phyloP scores from a whole-genome alignment of 2,888 invertebrate species.

The Microplitis manilae region DNA sequence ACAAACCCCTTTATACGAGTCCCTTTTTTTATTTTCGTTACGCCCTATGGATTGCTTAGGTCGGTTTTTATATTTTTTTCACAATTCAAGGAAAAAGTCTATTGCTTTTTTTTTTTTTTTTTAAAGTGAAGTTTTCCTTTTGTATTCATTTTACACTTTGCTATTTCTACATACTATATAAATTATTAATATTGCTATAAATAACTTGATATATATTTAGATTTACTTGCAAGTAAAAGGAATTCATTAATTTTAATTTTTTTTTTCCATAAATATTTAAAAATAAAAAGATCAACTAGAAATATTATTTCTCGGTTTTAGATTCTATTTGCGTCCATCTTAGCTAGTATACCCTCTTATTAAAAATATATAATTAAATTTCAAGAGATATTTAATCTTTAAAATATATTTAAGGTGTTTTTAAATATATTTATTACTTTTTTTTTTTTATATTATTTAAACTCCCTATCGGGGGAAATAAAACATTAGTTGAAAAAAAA shows the following conservation, averaged over 20 bases:
- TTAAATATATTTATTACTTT: neutral
- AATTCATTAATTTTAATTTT: neutral
- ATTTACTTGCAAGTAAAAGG: neutral
- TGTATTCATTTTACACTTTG: constrained; percentile 9
- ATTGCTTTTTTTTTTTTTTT: neutral
- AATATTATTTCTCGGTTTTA: too few relatives aligned
- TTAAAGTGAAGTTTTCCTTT: neutral
- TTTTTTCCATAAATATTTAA: neutral
- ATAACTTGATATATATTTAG: neutral
- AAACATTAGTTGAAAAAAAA: neutral
- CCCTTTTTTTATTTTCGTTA: constrained; percentile 17
- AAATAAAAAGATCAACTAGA: too few relatives aligned
- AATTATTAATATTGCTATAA: neutral
- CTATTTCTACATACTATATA: neutral
- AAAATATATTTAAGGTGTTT: neutral
- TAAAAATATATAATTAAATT: neutral
- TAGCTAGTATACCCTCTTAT: neutral
- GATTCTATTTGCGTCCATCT: neutral
- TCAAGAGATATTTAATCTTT: neutral
- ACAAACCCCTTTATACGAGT: constrained; percentile 18
- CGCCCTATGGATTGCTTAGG: neutral
- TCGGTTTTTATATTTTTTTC: neutral
- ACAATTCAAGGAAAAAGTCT: neutral
- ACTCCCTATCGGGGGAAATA: neutral
- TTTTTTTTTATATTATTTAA: neutral